Conservation (phyloP, 2,888 invertebrate species). For the Apotomis turbidana region DNA sequence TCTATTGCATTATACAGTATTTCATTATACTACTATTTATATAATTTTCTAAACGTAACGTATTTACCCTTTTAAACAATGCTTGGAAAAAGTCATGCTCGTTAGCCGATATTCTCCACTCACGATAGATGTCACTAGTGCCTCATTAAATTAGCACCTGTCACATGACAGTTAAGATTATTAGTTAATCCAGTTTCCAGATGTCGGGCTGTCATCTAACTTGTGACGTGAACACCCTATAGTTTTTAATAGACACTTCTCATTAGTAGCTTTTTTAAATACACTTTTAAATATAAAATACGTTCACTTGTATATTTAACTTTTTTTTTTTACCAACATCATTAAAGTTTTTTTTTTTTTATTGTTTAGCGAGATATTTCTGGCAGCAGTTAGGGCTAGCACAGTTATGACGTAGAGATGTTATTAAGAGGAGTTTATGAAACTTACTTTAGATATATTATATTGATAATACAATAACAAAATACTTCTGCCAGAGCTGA, state of each 20-base stretch:
- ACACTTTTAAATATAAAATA: no score
- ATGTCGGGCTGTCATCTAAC: background rate
- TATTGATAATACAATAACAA: no score
- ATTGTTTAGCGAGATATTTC: no score
- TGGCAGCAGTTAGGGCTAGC: no score
- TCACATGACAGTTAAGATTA: background rate
- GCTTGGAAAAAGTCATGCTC: background rate
- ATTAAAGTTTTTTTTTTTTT: no score
- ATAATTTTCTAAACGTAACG: background rate
- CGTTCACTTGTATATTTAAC: background rate
- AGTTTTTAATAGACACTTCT: conserved; percentile 2
- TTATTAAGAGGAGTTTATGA: no score
- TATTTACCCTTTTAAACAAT: background rate
- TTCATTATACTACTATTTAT: no score
- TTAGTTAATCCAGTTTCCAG: background rate
- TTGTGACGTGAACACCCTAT: background rate
- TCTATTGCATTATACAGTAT: no score
- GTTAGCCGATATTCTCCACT: background rate
- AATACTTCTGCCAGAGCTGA: no score
- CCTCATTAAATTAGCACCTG: background rate
- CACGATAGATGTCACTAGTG: background rate
- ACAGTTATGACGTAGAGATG: no score
- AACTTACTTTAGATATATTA: no score
- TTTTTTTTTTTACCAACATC: conserved; percentile 2
- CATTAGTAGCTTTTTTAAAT: background rate